These are phyloP conservation scores for Unio pictorum DNA, from an alignment of 2,888 invertebrate species.

Conservation along the genomic window DNA sequence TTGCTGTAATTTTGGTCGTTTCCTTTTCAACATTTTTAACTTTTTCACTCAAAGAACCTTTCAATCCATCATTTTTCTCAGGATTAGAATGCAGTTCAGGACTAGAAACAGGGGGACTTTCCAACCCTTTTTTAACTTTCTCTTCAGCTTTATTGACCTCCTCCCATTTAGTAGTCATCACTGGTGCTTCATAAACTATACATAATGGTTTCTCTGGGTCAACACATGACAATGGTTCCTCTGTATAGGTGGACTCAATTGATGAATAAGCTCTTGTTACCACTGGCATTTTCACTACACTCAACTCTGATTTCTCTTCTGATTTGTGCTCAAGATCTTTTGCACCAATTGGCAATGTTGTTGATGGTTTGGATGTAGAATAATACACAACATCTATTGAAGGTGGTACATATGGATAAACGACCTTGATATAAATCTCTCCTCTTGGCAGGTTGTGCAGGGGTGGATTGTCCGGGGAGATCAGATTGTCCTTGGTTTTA, in stretches of 20 bases:
- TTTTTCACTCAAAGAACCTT: neutral
- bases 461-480: too few species aligned
- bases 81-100: neutral
- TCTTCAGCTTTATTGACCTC: neutral
- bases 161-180: constrained; percentile 10
- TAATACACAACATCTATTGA: too few species aligned
- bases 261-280: constrained; percentile 14
- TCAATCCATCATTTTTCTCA: neutral
- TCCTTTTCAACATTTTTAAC: too few species aligned
- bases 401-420: too few species aligned
- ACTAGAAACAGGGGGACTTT: neutral
- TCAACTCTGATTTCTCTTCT: too few species aligned
- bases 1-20: too few species aligned
- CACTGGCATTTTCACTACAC: neutral
- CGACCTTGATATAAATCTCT: too few species aligned
- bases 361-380: too few species aligned
- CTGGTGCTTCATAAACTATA: constrained; percentile 27
- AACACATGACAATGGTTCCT: constrained; percentile 39
- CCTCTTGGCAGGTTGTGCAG: too few species aligned
- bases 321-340: too few species aligned
- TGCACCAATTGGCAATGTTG: too few species aligned
- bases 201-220: constrained; percentile 29
- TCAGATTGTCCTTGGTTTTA: too few species aligned
- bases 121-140: neutral
- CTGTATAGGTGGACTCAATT: constrained; percentile 46